Evolutionary conservation across 2,113 vertebrate genomes (phyloP), one percentile per base, ranked within the genome.

Genomic region (Struthidea cinerea): DNA sequence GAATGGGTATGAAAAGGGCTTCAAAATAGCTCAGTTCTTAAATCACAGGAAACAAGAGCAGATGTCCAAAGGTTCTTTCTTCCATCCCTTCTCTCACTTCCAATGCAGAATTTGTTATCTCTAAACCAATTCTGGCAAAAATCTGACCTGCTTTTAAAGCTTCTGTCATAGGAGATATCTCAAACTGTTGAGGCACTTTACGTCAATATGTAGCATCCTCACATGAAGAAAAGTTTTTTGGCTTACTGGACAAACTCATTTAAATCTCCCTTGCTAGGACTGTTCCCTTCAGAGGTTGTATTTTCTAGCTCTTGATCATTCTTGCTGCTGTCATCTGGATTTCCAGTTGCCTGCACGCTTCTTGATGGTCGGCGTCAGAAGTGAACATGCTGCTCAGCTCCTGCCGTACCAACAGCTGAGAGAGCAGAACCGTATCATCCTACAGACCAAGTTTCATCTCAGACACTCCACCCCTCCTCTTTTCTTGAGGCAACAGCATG

Each of bases 401-500:
- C 63, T 10, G 55, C 59, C 32, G 55, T 26, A 69, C 46, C 68
- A 77, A 49, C 22, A 84, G 64, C 59, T 19, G 4, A 71, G 52
- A 71, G 27, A 53, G 56, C 59, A 84, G 83, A 85, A 85, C 9
- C 1, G 0, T 33, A 55, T 50, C 92, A 57, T n/a, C 71, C 83
- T 32, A 32, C 42, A 42, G 81, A 60, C n/a, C 4, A 47, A 80
- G 24, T 10, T 92, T 60, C 39, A 49, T 61, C 67, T 74, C 83
- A 81, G 86, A 92, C 63, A 52, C 63, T 86, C 69, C 83, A 77
- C 42, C 37, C 57, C 63, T 92, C 76, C 85, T 55, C 55, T 56
- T 77, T 84, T 76, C 79, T 95, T 70, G 27, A 84, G 76, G 86
- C 92, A 92, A 86, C 71, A 89, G 71, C 71, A 77, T 80, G 88